phyloP scores from a whole-genome alignment of 2,888 invertebrate genomes.

The Iselma pallidipennis region DNA sequence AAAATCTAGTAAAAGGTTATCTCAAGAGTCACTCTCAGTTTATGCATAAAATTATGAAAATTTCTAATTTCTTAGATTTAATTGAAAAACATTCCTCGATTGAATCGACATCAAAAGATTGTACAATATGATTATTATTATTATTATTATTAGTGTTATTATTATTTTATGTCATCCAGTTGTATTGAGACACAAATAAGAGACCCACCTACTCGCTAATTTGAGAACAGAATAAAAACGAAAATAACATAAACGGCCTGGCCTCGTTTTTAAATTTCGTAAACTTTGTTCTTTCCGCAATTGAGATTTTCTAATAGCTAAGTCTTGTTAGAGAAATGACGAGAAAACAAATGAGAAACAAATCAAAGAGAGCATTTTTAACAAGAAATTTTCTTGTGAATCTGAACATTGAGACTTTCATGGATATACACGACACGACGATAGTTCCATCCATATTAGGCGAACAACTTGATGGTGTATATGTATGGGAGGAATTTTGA shows the following conservation, averaged over 20 bases:
- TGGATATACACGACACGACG: neutral
- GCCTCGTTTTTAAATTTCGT: neutral
- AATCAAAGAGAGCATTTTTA: too few species aligned
- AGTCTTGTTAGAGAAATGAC: too few species aligned
- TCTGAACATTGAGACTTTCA: too few species aligned
- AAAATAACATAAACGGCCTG: neutral
- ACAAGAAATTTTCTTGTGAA: too few species aligned
- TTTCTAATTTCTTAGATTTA: too few species aligned
- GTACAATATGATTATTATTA: too few species aligned
- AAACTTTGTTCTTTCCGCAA: neutral
- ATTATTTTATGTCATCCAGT: neutral
- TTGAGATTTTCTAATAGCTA: neutral
- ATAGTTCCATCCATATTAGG: neutral
- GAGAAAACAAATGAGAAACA: too few species aligned
- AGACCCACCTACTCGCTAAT: neutral
- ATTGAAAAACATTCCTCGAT: too few species aligned
- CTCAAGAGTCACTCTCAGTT: too few species aligned
- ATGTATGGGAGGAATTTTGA: neutral
- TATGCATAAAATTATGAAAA: too few species aligned
- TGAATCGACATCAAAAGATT: too few species aligned
- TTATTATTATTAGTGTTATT: neutral
- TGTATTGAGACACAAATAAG: neutral
- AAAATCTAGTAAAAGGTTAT: neutral
- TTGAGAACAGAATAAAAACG: neutral
- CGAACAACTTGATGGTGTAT: neutral